These are phyloP conservation scores for Athalia cordata DNA, from an alignment of 2,888 invertebrate species.

Conservation along the genomic window DNA sequence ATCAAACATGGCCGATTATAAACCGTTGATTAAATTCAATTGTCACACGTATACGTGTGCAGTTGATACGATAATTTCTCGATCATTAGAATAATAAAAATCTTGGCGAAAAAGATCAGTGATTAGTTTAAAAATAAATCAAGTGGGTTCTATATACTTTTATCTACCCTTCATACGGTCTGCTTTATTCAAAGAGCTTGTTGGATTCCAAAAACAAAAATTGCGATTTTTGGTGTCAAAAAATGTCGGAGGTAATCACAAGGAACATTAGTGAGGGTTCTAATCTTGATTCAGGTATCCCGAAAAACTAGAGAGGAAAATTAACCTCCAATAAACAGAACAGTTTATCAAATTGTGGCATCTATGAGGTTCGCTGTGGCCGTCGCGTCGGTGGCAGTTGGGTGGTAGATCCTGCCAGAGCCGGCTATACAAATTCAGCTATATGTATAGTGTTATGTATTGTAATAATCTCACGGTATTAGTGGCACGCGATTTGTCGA, in stretches of 20 bases:
- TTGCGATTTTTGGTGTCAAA: slow-evolving; percentile 11
- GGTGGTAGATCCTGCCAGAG: slow-evolving; percentile 11
- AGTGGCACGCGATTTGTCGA: slow-evolving; percentile 36
- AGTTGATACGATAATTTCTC: too few species aligned
- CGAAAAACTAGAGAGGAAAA: slow-evolving; percentile 18
- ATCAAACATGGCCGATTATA: too few species aligned
- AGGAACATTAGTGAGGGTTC: slow-evolving; percentile 3
- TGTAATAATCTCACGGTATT: not conserved
- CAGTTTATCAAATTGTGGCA: slow-evolving; percentile 38
- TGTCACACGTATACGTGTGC: not conserved
- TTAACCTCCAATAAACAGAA: slow-evolving; percentile 35
- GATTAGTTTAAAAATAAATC: too few species aligned
- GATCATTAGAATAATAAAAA: too few species aligned
- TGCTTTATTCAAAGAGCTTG: too few species aligned
- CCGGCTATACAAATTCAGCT: not conserved
- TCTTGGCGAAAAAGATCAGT: too few species aligned
- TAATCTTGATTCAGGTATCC: slow-evolving; percentile 1
- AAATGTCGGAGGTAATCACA: slow-evolving; percentile 20
- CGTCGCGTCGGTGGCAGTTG: not conserved
- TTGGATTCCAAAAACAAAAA: not conserved
- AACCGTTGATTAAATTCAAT: not conserved
- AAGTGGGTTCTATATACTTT: too few species aligned
- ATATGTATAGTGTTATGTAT: too few species aligned
- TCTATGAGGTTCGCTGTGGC: slow-evolving; percentile 29
- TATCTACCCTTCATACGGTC: too few species aligned